Evolutionary conservation across 2,113 vertebrate genomes (phyloP), one percentile per base, ranked within the genome.

Genomic region (Aldabrachelys gigantea): DNA sequence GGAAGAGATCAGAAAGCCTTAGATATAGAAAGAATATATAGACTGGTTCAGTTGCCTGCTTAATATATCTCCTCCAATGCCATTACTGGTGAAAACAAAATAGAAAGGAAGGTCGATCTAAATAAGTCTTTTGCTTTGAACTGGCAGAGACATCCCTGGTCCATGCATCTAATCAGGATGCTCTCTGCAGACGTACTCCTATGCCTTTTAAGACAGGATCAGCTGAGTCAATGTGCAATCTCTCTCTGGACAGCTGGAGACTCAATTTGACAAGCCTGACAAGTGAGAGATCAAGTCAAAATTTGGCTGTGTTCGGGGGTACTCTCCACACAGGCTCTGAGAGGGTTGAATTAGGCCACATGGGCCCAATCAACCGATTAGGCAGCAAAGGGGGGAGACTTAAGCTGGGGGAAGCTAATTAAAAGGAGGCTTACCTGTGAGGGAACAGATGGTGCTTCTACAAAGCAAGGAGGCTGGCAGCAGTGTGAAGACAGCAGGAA

Each of bases 1-100:
- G 53, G n/a, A 76, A 76, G 38, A 35, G 41, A 87, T 24, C 11
- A 90, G 24, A 82, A 95, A 82, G 41, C 53, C 47, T 90, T 89
- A 82, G 24, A 56, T 0, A 0, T 81, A 81, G 87, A 90, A 31
- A n/a, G 21, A 6, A 10, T 49, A 3, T 56, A 27, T 44, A 62
- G 80, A 82, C 22, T 80, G 50, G 76, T 54, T n/a, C 52, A 81
- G 50, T 12, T 53, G 21, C 76, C 95, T 94, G 79, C 29, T 90
- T 92, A 75, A 84, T 82, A 50, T 31, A 41, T 4, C 5, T 93
- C 56, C 92, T 91, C 52, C 11, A n/a, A 78, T 88, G 84, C 79
- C 91, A 8, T 24, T 86, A 1, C 38, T 93, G 89, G 31, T 75
- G 22, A 82, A 87, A 86, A 88, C 44, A 84, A 65, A 84, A 1